Conservation (phyloP, 2,888 invertebrate species). For the Epistrophe eligans region DNA sequence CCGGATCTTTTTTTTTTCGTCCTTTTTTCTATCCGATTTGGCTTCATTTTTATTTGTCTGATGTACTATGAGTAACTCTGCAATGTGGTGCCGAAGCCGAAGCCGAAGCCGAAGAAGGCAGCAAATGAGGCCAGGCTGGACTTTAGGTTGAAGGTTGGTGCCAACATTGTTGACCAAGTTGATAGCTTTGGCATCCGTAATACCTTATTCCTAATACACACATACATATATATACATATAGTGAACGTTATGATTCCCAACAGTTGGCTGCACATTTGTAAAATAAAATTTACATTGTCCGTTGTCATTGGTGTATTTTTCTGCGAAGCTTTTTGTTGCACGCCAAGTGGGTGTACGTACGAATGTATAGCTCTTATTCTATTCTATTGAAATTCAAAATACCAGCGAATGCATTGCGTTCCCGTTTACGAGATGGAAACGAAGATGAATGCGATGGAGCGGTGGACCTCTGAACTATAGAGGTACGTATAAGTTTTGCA, state of each 20-base stretch:
- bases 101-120: neutral
- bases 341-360: neutral
- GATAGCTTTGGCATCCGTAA: constrained; percentile 4
- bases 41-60: constrained; percentile 35
- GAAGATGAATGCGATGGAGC: constrained; percentile 48
- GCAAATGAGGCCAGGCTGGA: constrained; percentile 15
- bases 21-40: constrained; percentile 31
- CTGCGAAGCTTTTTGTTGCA: constrained; percentile 39
- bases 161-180: constrained; percentile 67
- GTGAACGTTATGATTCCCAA: constrained; percentile 37
- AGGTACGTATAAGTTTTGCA: constrained; percentile 8
- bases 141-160: constrained; percentile 58
- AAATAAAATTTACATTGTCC: constrained; percentile 61
- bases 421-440: constrained; percentile 28
- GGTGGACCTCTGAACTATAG: neutral
- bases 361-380: neutral
- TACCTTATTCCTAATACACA: neutral
- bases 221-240: too few relatives aligned
- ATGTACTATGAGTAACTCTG: constrained; percentile 14
- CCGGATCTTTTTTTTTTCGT: constrained; percentile 31
- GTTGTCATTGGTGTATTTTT: constrained; percentile 34
- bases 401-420: constrained; percentile 23
- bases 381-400: constrained; percentile 55
- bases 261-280: constrained; percentile 58
- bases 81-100: constrained; percentile 3